Conservation (phyloP, 2,888 invertebrate genomes). For the Xestia rhomboidea region DNA sequence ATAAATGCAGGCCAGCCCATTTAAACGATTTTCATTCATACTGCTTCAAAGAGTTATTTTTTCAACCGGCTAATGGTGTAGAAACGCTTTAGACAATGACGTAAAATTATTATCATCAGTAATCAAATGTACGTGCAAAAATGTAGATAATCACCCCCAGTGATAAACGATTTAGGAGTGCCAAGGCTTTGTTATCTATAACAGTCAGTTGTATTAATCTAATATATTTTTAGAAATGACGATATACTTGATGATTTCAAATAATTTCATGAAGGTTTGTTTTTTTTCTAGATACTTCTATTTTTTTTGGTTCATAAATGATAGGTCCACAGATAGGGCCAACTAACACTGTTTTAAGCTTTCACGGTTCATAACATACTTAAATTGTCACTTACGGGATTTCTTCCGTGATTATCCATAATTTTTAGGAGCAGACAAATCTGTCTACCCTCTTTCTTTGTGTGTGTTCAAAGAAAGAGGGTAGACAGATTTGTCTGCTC, state of each 20-base stretch:
- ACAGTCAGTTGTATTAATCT: neutral
- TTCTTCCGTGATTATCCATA: no score
- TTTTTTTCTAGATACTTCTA: neutral
- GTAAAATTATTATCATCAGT: neutral
- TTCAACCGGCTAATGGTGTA: neutral
- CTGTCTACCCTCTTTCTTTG: no score
- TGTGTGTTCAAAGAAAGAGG: no score
- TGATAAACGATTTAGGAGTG: conserved; percentile 32
- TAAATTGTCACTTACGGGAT: no score
- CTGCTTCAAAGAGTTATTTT: neutral
- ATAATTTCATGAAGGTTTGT: neutral
- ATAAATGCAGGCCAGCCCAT: neutral
- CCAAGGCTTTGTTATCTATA: conserved; percentile 40
- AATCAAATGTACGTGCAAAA: conserved; percentile 21
- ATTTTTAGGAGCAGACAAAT: no score
- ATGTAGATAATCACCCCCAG: conserved; percentile 18
- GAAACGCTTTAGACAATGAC: neutral
- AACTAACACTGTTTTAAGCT: no score
- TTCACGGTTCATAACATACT: no score
- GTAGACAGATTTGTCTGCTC: no score
- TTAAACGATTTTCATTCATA: neutral
- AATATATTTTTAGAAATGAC: conserved; percentile 29
- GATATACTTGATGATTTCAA: neutral
- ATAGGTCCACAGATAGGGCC: neutral
- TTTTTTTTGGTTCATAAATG: neutral